Percentiles rank a stretch among this genome's conserved stretches.
phyloP scores from a whole-genome alignment of 2,113 vertebrate genomes.

The Piprites chloris region DNA sequence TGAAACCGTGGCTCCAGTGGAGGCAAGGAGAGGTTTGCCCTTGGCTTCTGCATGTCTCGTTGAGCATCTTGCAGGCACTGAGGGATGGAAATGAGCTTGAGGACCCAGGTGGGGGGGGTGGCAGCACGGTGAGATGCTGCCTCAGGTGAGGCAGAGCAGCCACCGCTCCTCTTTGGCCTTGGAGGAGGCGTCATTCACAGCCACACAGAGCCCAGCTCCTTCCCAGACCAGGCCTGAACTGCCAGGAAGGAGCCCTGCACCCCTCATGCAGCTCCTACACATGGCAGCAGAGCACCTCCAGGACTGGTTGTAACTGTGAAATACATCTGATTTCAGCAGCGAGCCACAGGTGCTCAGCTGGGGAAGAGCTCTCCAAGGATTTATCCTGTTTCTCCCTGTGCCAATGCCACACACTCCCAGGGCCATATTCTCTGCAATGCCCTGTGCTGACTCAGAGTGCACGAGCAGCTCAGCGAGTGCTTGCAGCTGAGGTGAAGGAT shows the following conservation, averaged over 20 bases:
- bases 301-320: neutral
- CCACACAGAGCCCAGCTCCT: neutral
- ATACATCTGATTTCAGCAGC: neutral
- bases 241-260: rapidly evolving
- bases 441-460: neutral
- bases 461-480: neutral
- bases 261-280: rapidly evolving
- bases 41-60: neutral
- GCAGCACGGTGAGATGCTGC: rapidly evolving
- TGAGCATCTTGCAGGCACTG: neutral
- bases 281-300: neutral
- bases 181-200: rapidly evolving
- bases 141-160: neutral
- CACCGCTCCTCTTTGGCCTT: neutral
- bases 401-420: neutral
- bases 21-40: neutral
- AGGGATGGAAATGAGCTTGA: neutral
- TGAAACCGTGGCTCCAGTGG: neutral
- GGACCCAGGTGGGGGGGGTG: rapidly evolving
- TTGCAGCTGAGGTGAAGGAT: neutral
- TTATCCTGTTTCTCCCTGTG: neutral
- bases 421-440: neutral
- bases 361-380: neutral
- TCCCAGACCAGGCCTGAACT: neutral
- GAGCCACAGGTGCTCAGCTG: neutral